Percentiles rank a stretch among this genome's conserved stretches.
These are phyloP conservation scores for Octopus sinensis DNA, from an alignment of 1,140 invertebrate genomes.

Conservation along the genomic window DNA sequence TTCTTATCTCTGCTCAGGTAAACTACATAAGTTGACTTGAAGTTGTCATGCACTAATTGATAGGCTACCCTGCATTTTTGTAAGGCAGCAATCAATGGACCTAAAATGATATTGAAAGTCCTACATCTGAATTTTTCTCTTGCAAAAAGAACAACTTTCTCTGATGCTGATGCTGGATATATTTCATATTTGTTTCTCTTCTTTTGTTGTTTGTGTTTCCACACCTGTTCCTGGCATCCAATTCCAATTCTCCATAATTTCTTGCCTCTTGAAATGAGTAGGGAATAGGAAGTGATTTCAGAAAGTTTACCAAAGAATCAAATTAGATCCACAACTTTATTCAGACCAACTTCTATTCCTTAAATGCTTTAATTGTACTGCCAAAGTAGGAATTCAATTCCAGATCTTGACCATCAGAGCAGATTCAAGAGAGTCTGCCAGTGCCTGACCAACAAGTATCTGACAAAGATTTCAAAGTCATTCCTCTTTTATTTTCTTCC, in stretches of 20 bases:
- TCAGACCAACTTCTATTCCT: neutral
- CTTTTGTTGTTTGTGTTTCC: neutral
- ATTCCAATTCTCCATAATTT: neutral
- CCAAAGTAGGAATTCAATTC: neutral
- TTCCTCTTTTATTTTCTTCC: neutral
- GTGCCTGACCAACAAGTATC: conserved; percentile 17
- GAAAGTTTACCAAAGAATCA: conserved; percentile 3
- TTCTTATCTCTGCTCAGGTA: conserved; percentile 10
- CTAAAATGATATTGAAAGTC: conserved; percentile 12
- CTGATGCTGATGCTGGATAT: neutral
- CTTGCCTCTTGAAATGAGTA: neutral
- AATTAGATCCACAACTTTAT: conserved; percentile 9
- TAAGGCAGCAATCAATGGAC: neutral
- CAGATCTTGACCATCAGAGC: conserved; percentile 7
- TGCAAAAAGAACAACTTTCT: neutral
- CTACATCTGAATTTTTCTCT: neutral
- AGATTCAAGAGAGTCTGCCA: conserved; percentile 5
- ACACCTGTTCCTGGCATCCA: conserved; percentile 9
- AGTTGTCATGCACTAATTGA: neutral
- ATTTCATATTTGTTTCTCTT: neutral
- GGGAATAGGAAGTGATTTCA: neutral
- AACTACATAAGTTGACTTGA: conserved; percentile 3
- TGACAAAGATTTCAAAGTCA: conserved; percentile 7
- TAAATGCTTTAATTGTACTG: conserved; percentile 10
- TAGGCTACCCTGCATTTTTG: neutral